Evolutionary conservation across 2,113 vertebrate species (phyloP), one percentile per base, ranked within the genome.

Genomic region (Lepisosteus osseus): DNA sequence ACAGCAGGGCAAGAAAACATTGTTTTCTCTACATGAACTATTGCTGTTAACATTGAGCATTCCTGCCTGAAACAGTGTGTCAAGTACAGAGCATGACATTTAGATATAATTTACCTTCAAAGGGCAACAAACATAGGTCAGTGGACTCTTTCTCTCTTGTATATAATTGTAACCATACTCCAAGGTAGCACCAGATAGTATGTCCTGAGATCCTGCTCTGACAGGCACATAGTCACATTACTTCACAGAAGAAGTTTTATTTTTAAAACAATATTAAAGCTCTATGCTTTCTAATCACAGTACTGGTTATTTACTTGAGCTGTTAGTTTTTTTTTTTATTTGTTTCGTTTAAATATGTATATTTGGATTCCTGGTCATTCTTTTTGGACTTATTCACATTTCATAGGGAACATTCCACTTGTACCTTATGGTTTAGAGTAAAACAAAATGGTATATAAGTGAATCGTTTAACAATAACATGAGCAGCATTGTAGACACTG

Each of bases 131-230:
- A 76, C 75, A n/a, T 13, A 72, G 56, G 75, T 70, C 68, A 77
- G 57, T 77, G 55, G 71, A 75, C 62, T 78, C 68, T 41, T 72
- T 62, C 68, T 41, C 75, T 71, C 72, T 77, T 62, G 67, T 29
- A 11, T 14, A 3, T 17, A 14, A 44, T 56, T 45, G 3, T 45
- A 55, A 66, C 45, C 12, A 15, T 29, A 62, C 11, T 51, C 65
- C 65, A 73, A 55, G 61, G 41, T 61, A 51, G 13, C 45, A 68
- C 65, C 47, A 69, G 29, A 14, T 15, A 55, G n/a, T 74, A 43
- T 1, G 41, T 54, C 8, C 5, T 9, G 47, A 51, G 47, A 51
- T 6, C 47, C 47, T 51, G 9, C 47, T 51, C 5, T 51, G 47
- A 5, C 9, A 9, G 47, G 9, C 9, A 51, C 9, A 29, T 29